Evolutionary conservation across 2,113 vertebrate species (phyloP), one percentile per base, ranked within the genome.

Genomic region (Megaptera novaeangliae): DNA sequence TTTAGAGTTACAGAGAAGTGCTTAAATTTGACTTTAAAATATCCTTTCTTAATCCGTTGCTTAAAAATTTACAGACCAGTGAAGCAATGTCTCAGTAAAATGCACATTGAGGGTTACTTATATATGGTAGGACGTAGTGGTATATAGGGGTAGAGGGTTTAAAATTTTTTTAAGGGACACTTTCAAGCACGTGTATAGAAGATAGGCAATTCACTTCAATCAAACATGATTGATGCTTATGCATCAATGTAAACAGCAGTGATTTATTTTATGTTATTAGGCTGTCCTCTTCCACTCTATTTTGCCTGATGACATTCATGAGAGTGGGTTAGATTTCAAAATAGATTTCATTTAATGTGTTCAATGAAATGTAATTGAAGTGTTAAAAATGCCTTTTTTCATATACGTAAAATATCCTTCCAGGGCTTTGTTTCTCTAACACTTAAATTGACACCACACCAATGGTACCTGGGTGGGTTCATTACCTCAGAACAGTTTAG

Each of bases 21-120:
- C 66, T 94, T 96, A 78, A 34, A 75, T 78, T 96, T 71, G 5
- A 80, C 71, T 94, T 96, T 77, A 93, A 94, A 91, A 64, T 69
- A 64, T 36, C 8, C 44, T 25, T 61, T 39, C 72, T 89, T 85
- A 88, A 49, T 91, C 11, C 1, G 2, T 44, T 88, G 61, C 39
- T 63, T 93, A 77, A 91, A 87, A 77, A 59, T 83, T 57, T 83
- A 15, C 13, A 83, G 72, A 25, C 0, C 75, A 90, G 57, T 49
- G 41, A 96, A 94, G 44, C 78, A 89, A 2, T 84, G 46, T 72
- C 84, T 96, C 57, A 66, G 12, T 80, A 74, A 85, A 77, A 83
- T 57, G 14, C 10, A 82, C 59, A 39, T 0, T 72, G 31, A 93
- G 4, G 14, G 29, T 94, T 85, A 36, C 44, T 68, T 77, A 39